phyloP scores from a whole-genome alignment of 2,113 vertebrate genomes.

The Corapipo altera region DNA sequence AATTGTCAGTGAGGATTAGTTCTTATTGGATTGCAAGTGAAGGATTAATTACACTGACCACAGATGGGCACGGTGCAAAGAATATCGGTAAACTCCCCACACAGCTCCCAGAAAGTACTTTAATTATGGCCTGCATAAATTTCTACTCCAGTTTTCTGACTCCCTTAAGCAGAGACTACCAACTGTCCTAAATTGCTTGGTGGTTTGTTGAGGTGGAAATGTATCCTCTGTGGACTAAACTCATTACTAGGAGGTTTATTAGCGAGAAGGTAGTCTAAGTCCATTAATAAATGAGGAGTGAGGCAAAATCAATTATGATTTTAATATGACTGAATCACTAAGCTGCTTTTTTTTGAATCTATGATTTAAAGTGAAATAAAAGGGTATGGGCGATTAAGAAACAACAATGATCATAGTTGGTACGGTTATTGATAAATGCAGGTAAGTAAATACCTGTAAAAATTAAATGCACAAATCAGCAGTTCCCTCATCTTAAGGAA shows the following conservation, averaged over 20 bases:
- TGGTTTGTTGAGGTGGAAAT: constrained; percentile 65
- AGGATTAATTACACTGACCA: constrained; percentile 69
- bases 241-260: constrained; percentile 69
- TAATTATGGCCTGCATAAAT: constrained; percentile 65
- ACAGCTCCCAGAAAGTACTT: constrained; percentile 46
- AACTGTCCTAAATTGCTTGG: constrained; percentile 71
- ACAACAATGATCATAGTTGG: neutral
- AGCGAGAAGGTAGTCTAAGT: constrained; percentile 50
- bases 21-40: neutral
- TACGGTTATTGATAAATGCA: neutral
- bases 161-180: constrained; percentile 64
- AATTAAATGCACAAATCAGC: neutral
- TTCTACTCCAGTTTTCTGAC: constrained; percentile 59
- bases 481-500: neutral
- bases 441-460: neutral
- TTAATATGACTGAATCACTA: constrained; percentile 60
- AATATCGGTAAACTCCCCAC: constrained; percentile 10
- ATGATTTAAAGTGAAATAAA: constrained; percentile 47
- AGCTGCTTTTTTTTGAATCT: constrained; percentile 13
- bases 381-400: neutral
- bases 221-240: constrained; percentile 60
- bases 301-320: constrained; percentile 70
- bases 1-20: neutral
- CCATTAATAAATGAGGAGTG: constrained; percentile 67
- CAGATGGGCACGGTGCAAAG: constrained; percentile 15